Evolutionary conservation across 2,888 invertebrate species (phyloP).

Genomic region (Trichopoda pennipes): DNA sequence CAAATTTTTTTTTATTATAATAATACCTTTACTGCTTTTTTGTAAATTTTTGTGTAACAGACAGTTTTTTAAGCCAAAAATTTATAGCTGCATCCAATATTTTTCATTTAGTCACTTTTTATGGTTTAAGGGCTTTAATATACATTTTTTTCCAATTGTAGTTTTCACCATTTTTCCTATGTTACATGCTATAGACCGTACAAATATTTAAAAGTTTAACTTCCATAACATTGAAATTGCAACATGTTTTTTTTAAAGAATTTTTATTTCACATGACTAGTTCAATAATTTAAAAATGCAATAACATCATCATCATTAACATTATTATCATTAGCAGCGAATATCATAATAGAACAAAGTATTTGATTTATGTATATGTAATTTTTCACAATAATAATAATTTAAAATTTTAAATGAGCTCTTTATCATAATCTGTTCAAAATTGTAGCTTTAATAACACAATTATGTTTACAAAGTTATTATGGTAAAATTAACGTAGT

Average conservation of each 20-base stretch:
- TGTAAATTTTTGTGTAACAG: background rate
- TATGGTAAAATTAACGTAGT: background rate
- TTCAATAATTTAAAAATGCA: constrained; percentile 62
- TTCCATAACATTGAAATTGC: constrained; percentile 3
- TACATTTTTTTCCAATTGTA: background rate
- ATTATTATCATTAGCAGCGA: constrained; percentile 2
- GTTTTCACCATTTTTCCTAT: background rate
- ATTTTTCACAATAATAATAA: constrained; percentile 37
- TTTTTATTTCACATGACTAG: constrained; percentile 52
- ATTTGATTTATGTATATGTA: background rate
- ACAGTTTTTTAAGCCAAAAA: background rate
- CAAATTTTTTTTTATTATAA: no score
- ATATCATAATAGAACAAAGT: background rate
- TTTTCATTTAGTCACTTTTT: background rate
- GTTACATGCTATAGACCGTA: background rate
- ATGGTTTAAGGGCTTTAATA: background rate
- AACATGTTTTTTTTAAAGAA: constrained; percentile 43
- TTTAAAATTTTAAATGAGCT: constrained; percentile 34
- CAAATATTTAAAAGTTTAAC: no score
- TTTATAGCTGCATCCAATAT: background rate
- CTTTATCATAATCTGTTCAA: constrained; percentile 10
- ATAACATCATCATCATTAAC: constrained; percentile 11
- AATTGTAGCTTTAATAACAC: background rate
- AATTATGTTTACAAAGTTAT: background rate
- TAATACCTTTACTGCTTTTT: no score